Percentiles rank a stretch among this genome's conserved stretches.
Evolutionary conservation across 2,113 vertebrate genomes (phyloP).

Genomic region (Hystrix cristata): DNA sequence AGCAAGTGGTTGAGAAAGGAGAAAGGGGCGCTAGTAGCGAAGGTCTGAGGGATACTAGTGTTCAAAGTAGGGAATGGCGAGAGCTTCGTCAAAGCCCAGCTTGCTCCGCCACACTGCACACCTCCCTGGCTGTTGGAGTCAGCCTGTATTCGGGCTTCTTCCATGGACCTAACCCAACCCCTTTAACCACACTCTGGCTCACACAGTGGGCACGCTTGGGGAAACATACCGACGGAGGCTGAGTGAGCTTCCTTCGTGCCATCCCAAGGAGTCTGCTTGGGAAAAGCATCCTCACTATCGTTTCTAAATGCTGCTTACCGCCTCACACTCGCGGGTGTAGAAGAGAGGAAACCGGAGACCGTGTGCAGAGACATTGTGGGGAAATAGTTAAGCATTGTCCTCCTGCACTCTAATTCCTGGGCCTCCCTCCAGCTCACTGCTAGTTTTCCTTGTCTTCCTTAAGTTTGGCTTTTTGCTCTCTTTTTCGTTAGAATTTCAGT

Average conservation of each 20-base stretch:
- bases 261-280: neutral
- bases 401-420: neutral
- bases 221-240: neutral
- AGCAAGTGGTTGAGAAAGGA: neutral
- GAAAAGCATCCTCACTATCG: neutral
- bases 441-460: neutral
- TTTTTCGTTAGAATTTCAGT: neutral
- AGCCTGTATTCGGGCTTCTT: neutral
- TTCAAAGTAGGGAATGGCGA: neutral
- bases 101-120: neutral
- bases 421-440: neutral
- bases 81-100: neutral
- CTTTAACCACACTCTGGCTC: neutral
- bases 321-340: neutral
- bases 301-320: neutral
- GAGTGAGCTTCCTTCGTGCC: neutral
- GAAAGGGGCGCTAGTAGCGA: too few relatives aligned
- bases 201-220: neutral
- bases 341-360: neutral
- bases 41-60: neutral
- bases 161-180: rapidly evolving
- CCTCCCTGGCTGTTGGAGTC: too few relatives aligned
- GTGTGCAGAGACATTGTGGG: rapidly evolving
- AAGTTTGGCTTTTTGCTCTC: neutral
- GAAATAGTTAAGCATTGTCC: neutral